Base-by-base conservation (phyloP, 2,113 vertebrate species). In the Crotophaga sulcirostris region DNA sequence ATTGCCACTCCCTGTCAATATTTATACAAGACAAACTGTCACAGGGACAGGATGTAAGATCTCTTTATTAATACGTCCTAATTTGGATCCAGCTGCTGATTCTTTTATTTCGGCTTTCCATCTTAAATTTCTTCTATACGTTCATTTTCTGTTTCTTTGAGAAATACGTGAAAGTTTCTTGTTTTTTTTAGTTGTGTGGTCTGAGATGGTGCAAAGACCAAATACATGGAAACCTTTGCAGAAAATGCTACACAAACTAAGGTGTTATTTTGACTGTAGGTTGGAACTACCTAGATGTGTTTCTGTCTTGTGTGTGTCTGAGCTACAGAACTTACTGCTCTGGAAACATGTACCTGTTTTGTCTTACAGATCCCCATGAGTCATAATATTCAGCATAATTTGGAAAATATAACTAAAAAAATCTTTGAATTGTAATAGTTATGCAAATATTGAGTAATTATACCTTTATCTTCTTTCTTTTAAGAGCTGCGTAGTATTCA, bases 1-100 rank as follows among this genome's bases (percentile, higher is more conserved):
- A 36, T 67, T 87, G 86, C 95, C 84, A 87, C 89, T 94, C 93
- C 89, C 70, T 94, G 75, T 94, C 92, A 95, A 92, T 95, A 94
- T 95, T 95, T 93, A 85, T 86, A 58, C 40, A 77, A 4, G 58
- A 49, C 40, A 74, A 49, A 67, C 66, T 94, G 73, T 95, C 69
- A 58, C 72, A 45, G 58, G 73, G 80, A 89, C 31, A 90, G 76
- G 51, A 59, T 28, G 24, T 36, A 60, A 59, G 47, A 89, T 82
- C 12, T 68, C 25, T 64, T 66, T 56, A 24, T 62, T 77, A 63
- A 40, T 21, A 78, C n/a, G 12, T 67, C 28, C 26, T 59, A 47
- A 44, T 52, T 68, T 31, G 89, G 91, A 64, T 78, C 10, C 12
- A 51, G 1, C 55, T 40, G 29, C 19, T 54, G 9, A 51, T 70